Evolutionary conservation across 2,113 vertebrate species (phyloP).

Genomic region (Melanerpes aurifrons): DNA sequence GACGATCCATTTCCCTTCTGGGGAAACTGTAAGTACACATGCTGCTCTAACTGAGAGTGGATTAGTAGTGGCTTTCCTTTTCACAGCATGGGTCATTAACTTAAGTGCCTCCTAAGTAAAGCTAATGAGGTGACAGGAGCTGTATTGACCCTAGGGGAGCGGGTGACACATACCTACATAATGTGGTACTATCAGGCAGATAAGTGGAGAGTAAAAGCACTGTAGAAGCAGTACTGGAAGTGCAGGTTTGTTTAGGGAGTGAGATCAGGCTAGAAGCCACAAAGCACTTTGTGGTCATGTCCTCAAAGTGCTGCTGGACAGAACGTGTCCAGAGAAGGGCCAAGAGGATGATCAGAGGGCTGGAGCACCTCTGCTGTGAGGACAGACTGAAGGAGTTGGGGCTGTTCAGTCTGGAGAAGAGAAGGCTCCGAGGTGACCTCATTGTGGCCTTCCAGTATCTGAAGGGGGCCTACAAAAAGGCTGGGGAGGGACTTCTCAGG

Average conservation of each 20-base stretch:
- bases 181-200: neutral
- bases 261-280: neutral
- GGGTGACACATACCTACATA: neutral
- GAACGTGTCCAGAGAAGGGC: no score
- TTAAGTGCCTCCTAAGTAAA: neutral
- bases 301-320: neutral
- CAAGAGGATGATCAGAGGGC: no score
- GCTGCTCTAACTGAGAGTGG: neutral
- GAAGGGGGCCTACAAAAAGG: no score
- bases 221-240: neutral
- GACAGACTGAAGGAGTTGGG: no score
- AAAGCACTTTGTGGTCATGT: neutral
- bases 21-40: constrained; percentile 82
- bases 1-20: constrained; percentile 89
- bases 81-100: neutral
- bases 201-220: neutral
- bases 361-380: no score
- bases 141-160: neutral
- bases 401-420: no score
- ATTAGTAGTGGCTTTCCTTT: neutral
- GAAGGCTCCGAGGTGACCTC: no score
- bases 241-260: neutral
- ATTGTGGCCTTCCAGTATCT: no score
- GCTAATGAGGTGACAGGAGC: neutral
- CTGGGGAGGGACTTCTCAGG: no score